phyloP scores from a whole-genome alignment of 2,797 vertebrate species.

The Novumbra hubbsi region DNA sequence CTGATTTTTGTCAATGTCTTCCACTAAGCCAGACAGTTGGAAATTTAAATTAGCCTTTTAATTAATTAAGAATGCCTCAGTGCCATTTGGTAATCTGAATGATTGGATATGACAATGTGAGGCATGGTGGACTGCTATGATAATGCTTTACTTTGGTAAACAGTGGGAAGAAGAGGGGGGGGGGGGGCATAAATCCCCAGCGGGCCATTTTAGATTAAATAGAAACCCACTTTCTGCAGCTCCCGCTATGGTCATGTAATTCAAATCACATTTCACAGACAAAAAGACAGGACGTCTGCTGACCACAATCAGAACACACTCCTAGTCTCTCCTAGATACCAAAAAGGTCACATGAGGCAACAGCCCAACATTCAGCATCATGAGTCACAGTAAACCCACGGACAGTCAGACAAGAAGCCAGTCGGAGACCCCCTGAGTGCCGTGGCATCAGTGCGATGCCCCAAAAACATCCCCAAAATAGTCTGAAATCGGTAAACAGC shows the following conservation, averaged over 20 bases:
- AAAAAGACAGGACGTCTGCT: slow-evolving; percentile 30
- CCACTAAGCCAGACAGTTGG: slow-evolving; percentile 40
- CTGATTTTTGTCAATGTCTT: slow-evolving; percentile 47
- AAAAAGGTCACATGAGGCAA: slow-evolving; percentile 49
- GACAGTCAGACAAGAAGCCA: background rate
- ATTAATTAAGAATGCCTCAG: slow-evolving; percentile 60
- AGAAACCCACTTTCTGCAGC: slow-evolving; percentile 54
- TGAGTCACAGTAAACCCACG: slow-evolving; percentile 25
- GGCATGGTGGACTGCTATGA: slow-evolving; percentile 48
- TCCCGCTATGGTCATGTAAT: slow-evolving; percentile 44
- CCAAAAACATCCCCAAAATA: slow-evolving; percentile 6
- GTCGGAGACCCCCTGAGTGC: background rate
- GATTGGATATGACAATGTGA: slow-evolving; percentile 49
- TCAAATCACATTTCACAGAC: slow-evolving; percentile 44
- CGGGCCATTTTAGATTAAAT: slow-evolving; percentile 47
- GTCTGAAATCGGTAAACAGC: background rate
- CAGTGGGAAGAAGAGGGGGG: slow-evolving; percentile 53
- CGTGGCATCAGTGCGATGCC: too few relatives aligned
- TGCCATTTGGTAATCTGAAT: slow-evolving; percentile 58
- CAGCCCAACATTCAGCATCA: slow-evolving; percentile 37
- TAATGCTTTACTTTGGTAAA: slow-evolving; percentile 56
- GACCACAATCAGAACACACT: slow-evolving; percentile 40
- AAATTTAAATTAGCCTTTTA: slow-evolving; percentile 57
- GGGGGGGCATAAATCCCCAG: slow-evolving; percentile 39
- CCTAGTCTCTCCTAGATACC: slow-evolving; percentile 19